Evolutionary conservation across 2,888 invertebrate species (phyloP).

Genomic region (Cataglyphis livida): DNA sequence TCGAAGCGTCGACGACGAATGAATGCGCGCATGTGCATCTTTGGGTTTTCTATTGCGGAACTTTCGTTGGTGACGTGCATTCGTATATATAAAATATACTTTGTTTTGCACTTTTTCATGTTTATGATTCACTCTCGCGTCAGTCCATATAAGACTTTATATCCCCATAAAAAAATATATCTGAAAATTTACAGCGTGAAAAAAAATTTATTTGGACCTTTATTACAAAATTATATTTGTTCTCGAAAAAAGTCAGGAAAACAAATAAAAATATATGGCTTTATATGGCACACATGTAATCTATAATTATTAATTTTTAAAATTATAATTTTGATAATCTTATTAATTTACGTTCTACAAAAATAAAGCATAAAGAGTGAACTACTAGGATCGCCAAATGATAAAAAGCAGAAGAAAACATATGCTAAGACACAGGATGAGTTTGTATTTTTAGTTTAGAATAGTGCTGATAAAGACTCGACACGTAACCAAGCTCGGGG

Average conservation of each 20-base stretch:
- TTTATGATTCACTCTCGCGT: slow-evolving; percentile 25
- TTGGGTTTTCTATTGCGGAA: slow-evolving; percentile 23
- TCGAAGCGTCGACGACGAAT: slow-evolving; percentile 44
- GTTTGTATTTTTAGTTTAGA: slow-evolving; percentile 48
- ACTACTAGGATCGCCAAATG: slow-evolving; percentile 26
- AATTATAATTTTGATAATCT: not conserved
- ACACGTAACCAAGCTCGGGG: slow-evolving; percentile 68
- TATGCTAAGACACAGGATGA: slow-evolving; percentile 52
- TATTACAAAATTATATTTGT: slow-evolving; percentile 27
- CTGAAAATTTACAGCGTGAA: not conserved
- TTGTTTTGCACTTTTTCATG: slow-evolving; percentile 19
- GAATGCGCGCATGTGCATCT: slow-evolving; percentile 37
- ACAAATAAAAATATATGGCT: not conserved
- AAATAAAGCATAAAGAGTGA: not conserved
- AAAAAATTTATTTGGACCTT: not conserved
- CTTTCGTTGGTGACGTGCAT: slow-evolving; percentile 7
- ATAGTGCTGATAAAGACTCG: slow-evolving; percentile 65
- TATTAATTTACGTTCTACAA: not conserved
- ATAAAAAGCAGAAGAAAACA: slow-evolving; percentile 33
- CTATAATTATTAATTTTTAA: slow-evolving; percentile 3
- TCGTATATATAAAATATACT: not conserved
- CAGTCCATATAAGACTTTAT: not conserved
- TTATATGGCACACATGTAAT: not conserved
- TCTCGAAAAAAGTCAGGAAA: not conserved
- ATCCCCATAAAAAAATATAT: slow-evolving; percentile 1